Conservation (phyloP, 2,797 vertebrate species). For the Galagoides demidoff region DNA sequence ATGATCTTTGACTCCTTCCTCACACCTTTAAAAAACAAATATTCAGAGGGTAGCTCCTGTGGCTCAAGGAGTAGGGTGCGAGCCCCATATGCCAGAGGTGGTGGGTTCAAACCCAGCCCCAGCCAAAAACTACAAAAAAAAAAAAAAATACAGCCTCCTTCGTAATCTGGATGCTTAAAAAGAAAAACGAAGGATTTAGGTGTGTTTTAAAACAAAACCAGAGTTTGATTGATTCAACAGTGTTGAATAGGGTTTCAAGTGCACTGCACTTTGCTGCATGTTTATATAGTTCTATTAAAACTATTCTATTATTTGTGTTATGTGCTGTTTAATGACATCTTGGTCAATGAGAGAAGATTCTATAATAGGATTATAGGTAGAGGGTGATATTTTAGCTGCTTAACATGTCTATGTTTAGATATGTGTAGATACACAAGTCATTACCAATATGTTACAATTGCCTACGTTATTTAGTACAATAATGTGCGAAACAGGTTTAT, state of each 20-base stretch:
- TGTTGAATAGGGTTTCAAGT: not conserved
- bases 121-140: too few relatives aligned
- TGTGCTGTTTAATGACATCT: not conserved
- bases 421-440: not conserved
- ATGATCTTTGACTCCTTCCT: not conserved
- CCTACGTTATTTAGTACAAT: not conserved
- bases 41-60: not conserved
- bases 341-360: not conserved
- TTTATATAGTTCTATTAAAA: not conserved
- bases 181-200: not conserved
- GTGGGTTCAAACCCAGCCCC: too few relatives aligned
- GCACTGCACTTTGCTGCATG: not conserved
- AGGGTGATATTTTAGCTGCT: not conserved
- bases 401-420: not conserved
- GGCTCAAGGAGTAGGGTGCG: too few relatives aligned
- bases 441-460: not conserved
- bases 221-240: not conserved
- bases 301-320: not conserved
- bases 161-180: too few relatives aligned
- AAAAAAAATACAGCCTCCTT: too few relatives aligned
- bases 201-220: slow-evolving; percentile 12
- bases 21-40: not conserved
- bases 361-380: not conserved
- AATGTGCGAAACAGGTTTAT: not conserved
- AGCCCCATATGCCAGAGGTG: too few relatives aligned